Conservation (phyloP, 2,888 invertebrate genomes). For the Lissonota sp. region DNA sequence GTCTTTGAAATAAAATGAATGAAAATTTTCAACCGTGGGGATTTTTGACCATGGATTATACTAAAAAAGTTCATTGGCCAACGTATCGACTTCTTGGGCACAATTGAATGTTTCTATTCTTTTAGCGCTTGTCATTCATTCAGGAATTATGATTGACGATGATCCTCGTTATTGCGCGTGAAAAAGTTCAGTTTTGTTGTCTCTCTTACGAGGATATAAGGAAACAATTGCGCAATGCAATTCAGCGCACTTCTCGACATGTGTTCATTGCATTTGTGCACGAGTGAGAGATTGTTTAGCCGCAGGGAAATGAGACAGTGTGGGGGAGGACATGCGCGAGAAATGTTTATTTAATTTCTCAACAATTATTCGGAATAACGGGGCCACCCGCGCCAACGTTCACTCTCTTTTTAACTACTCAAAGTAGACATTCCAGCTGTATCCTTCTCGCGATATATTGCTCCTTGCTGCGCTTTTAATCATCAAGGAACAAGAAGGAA, state of each 20-base stretch:
- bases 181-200: slow-evolving; percentile 32
- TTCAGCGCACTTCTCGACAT: slow-evolving; percentile 20
- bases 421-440: slow-evolving; percentile 26
- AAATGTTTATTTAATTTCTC: slow-evolving; percentile 66
- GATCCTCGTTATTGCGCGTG: slow-evolving; percentile 25
- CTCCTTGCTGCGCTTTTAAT: no score
- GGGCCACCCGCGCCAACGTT: slow-evolving; percentile 65
- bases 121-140: background rate
- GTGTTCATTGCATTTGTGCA: slow-evolving; percentile 4
- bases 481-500: no score
- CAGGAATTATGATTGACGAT: slow-evolving; percentile 5
- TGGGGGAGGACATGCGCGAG: slow-evolving; percentile 2
- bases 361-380: slow-evolving; percentile 69
- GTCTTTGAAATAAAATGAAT: slow-evolving; percentile 32
- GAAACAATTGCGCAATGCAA: slow-evolving; percentile 50
- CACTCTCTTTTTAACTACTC: slow-evolving; percentile 32
- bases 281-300: background rate
- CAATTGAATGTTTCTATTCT: background rate
- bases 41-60: background rate
- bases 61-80: background rate
- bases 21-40: slow-evolving; percentile 15
- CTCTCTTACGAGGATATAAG: slow-evolving; percentile 32
- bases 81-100: slow-evolving; percentile 2
- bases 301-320: background rate
- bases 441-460: slow-evolving; percentile 1